Evolutionary conservation across 2,113 vertebrate species (phyloP), one percentile per base, ranked within the genome.

Genomic region (Sula dactylatra): DNA sequence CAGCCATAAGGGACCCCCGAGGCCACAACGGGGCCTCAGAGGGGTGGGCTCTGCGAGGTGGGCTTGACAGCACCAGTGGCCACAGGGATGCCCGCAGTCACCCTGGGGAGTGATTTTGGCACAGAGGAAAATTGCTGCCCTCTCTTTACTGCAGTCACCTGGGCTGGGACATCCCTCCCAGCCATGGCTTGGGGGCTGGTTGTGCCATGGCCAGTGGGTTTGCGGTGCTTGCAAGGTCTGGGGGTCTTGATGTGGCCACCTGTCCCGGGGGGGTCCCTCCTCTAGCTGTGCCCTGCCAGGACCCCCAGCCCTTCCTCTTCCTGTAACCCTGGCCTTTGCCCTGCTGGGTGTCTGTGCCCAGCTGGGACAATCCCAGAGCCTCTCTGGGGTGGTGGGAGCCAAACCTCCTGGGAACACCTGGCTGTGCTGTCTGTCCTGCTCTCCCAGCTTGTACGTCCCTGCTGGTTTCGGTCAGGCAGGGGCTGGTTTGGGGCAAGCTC

Each of bases 21-120:
- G 67, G 66, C 47, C n/a, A 1, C 2, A 15, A n/a, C n/a, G n/a
- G n/a, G n/a, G n/a, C n/a, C n/a, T n/a, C n/a, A n/a, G n/a, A n/a
- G n/a, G n/a, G 84, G 26, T 0, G 0, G 9, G 54, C 25, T 88
- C 4, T 1, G 38, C 38, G 2, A 22, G 77, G 26, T 1, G 0
- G 11, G 58, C 21, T 88, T 3, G 4, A 29, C 47, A 47, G 54
- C 42, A 56, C 42, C 1, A 0, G 4, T 38, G 47, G 47, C 56
- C 5, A 1, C 0, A 6, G 70, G 24, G 24, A 27, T 76, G 49
- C 19, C 42, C 2, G 0, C 1, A 56, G 55, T 64, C 72, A 32
- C 17, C 7, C n/a, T 1, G 0, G 29, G 20, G 20, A 50, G 40
- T 26, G 34, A 65, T 61, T 93, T 36, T 70, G 50, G 50, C 8